Percentiles rank a stretch among this genome's conserved stretches.
phyloP scores from a whole-genome alignment of 2,888 invertebrate genomes.

The Aporophyla lueneburgensis region DNA sequence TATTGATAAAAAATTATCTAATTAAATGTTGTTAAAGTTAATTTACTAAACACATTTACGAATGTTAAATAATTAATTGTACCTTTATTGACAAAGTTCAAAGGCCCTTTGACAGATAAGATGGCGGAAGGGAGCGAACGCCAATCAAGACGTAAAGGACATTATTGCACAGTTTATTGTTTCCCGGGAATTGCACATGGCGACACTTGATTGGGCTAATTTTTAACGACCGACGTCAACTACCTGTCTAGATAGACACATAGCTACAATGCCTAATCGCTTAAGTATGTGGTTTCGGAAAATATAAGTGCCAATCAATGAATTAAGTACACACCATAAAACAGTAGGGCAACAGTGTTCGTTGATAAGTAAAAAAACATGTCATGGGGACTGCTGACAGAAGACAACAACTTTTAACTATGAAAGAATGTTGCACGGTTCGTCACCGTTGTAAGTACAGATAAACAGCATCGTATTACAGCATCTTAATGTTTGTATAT shows the following conservation, averaged over 20 bases:
- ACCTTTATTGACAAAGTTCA: constrained; percentile 51
- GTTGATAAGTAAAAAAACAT: neutral
- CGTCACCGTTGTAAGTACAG: no score
- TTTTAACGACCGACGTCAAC: constrained; percentile 54
- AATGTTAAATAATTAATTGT: constrained; percentile 25
- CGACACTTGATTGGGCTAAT: constrained; percentile 26
- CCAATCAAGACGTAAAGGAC: constrained; percentile 42
- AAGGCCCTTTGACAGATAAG: constrained; percentile 58
- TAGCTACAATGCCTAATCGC: neutral
- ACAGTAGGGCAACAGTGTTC: neutral
- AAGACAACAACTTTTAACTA: neutral
- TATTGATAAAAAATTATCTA: constrained; percentile 16
- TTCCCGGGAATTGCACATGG: constrained; percentile 59
- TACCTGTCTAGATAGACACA: constrained; percentile 15
- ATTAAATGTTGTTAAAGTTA: constrained; percentile 18
- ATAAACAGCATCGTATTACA: neutral
- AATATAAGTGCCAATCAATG: neutral
- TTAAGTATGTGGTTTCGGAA: neutral
- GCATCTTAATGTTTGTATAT: no score
- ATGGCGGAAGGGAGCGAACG: constrained; percentile 40
- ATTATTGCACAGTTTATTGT: constrained; percentile 51
- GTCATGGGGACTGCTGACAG: neutral
- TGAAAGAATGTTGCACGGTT: no score
- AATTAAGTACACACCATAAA: constrained; percentile 4
- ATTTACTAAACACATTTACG: constrained; percentile 26